phyloP scores from a whole-genome alignment of 2,888 invertebrate genomes.

The Scaptodrosophila latifasciaeformis region DNA sequence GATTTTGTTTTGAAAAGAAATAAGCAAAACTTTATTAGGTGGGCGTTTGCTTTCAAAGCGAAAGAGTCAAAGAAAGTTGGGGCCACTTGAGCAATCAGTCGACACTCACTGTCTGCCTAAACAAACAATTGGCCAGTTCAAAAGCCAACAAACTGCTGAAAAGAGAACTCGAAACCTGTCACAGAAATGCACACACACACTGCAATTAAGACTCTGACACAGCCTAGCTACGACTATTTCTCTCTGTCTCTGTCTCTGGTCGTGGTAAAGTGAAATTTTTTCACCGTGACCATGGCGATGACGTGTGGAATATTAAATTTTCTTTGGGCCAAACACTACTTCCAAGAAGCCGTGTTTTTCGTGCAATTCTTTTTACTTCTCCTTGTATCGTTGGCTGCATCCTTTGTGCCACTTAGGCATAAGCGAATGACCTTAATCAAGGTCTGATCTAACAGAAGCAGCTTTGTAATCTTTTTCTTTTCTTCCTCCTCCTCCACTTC shows the following conservation, averaged over 20 bases:
- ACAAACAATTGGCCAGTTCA: conserved; percentile 15
- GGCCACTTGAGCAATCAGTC: conserved; percentile 36
- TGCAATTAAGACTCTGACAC: conserved; percentile 23
- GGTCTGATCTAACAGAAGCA: conserved; percentile 50
- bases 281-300: conserved; percentile 17
- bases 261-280: conserved; percentile 25
- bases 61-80: background rate
- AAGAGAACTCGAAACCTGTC: conserved; percentile 19
- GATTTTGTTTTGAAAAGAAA: conserved; percentile 29
- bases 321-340: background rate
- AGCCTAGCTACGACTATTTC: too few species aligned
- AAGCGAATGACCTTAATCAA: conserved; percentile 74
- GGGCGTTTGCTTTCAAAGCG: conserved; percentile 10
- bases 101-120: conserved; percentile 8
- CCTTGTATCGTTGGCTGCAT: conserved; percentile 9
- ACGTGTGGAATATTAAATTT: conserved; percentile 32
- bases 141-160: background rate
- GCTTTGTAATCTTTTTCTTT: background rate
- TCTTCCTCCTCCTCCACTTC: too few species aligned
- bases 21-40: background rate
- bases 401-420: conserved; percentile 36
- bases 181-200: conserved; percentile 20
- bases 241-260: too few species aligned
- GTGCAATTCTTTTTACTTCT: background rate
- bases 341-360: background rate